Evolutionary conservation across 2,797 vertebrate genomes (phyloP).

Genomic region (Orientallactaga sibirica): DNA sequence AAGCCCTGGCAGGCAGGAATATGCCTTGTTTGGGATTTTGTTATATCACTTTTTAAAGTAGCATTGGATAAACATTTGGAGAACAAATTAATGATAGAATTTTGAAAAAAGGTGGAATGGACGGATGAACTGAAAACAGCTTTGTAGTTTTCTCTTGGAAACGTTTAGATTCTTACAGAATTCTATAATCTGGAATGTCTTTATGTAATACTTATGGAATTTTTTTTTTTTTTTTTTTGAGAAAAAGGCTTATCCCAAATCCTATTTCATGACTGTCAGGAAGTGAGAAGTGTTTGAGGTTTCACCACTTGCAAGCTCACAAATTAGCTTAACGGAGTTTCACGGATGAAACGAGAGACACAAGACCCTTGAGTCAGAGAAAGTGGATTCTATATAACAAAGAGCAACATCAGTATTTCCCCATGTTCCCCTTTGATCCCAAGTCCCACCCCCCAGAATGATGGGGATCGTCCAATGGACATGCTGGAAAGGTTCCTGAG

Average conservation of each 20-base stretch:
- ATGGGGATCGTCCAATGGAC: background rate
- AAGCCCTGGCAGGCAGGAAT: background rate
- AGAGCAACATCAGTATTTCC: background rate
- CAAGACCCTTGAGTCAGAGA: constrained; percentile 11
- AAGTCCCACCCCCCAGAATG: background rate
- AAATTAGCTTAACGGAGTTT: constrained; percentile 20
- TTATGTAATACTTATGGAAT: no score
- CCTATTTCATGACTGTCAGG: background rate
- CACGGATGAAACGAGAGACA: background rate
- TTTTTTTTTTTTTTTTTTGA: background rate
- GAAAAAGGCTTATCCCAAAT: constrained; percentile 13
- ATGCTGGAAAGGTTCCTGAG: background rate
- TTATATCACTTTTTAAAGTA: background rate
- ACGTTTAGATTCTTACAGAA: background rate
- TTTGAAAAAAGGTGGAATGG: background rate
- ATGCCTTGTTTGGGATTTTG: background rate
- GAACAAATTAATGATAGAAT: constrained; percentile 6
- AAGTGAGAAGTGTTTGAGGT: background rate
- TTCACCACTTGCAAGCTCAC: background rate
- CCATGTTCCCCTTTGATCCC: background rate
- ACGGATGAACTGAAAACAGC: background rate
- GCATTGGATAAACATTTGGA: background rate
- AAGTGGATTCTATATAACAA: background rate
- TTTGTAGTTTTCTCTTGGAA: background rate
- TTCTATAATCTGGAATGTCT: background rate